Evolutionary conservation across 2,888 invertebrate genomes (phyloP).

Genomic region (Strigamia maritima): DNA sequence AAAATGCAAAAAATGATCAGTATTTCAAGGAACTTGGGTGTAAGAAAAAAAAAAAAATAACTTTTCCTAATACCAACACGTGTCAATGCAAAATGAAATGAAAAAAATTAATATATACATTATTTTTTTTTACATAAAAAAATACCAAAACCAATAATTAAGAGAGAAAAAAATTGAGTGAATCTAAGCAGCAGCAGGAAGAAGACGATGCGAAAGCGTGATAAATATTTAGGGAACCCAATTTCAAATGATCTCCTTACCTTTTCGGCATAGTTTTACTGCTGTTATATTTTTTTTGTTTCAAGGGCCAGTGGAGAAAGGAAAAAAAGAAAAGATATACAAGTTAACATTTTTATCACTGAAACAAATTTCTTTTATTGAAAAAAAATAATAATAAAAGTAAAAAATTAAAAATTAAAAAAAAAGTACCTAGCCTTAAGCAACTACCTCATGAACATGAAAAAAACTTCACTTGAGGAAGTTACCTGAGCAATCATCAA

Average conservation of each 20-base stretch:
- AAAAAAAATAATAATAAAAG: too few relatives aligned
- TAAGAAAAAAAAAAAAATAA: background rate
- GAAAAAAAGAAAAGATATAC: constrained; percentile 13
- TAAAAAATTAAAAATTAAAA: background rate
- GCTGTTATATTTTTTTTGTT: background rate
- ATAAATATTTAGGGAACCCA: background rate
- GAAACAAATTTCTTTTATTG: too few relatives aligned
- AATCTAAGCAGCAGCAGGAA: background rate
- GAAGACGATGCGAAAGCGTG: background rate
- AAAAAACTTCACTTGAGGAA: background rate
- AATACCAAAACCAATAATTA: background rate
- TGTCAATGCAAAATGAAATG: background rate
- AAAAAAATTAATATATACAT: background rate
- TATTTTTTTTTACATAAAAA: background rate
- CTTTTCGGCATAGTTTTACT: constrained; percentile 22
- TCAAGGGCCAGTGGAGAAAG: background rate
- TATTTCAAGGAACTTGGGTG: background rate
- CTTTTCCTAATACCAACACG: constrained; percentile 13
- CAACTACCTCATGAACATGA: constrained; percentile 7
- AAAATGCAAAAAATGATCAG: constrained; percentile 7
- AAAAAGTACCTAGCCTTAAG: background rate
- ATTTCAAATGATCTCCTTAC: constrained; percentile 12
- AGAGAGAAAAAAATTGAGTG: background rate
- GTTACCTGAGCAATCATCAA: background rate
- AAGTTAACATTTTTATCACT: constrained; percentile 9